Evolutionary conservation across 2,888 invertebrate genomes (phyloP), one percentile per base, ranked within the genome.

Genomic region (Amblyjoppa fuscipennis): DNA sequence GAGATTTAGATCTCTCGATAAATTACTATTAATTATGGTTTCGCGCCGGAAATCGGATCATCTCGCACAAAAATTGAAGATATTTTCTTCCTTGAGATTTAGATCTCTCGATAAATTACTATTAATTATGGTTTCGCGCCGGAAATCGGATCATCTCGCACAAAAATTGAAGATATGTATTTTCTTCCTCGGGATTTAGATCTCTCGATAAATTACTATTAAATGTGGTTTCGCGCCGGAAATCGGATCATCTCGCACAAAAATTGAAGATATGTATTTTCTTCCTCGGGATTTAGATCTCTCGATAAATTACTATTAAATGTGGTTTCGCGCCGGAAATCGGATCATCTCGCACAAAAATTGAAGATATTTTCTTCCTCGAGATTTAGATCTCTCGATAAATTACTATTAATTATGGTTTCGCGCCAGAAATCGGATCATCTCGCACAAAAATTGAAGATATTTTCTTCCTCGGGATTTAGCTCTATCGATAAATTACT

Each of bases 351-450:
- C 11, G n/a, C 16, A 25, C 51, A 20, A 13, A 34, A 13, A 59
- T 59, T 13, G 4, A 59, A 71, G 56, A 71, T 71, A 34, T 53
- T 56, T 53, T 53, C 53, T 13, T 38, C 34, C 5, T 7, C 9
- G 31, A 16, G 16, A 56, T 56, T 25, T 13, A 7, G 31, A 1
- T 28, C 34, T 16, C 11, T 34, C 64, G 34, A 34, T 34, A 28
- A n/a, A n/a, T 34, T 16, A 28, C 34, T n/a, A 9, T 53, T 71
- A 56, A 71, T 53, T 56, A 71, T 34, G n/a, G 31, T 56, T 73
- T 11, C 41, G 20, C 20, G 20, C 20, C 20, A 0, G 0, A 20
- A 20, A 59, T 59, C 71, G 53, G 20, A 56, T 56, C 34, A 20
- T 20, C 56, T 70, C 11, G n/a, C 16, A 25, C 51, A 20, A 13